Evolutionary conservation across 2,113 vertebrate species (phyloP), one percentile per base, ranked within the genome.

Genomic region (Pristiophorus japonicus): DNA sequence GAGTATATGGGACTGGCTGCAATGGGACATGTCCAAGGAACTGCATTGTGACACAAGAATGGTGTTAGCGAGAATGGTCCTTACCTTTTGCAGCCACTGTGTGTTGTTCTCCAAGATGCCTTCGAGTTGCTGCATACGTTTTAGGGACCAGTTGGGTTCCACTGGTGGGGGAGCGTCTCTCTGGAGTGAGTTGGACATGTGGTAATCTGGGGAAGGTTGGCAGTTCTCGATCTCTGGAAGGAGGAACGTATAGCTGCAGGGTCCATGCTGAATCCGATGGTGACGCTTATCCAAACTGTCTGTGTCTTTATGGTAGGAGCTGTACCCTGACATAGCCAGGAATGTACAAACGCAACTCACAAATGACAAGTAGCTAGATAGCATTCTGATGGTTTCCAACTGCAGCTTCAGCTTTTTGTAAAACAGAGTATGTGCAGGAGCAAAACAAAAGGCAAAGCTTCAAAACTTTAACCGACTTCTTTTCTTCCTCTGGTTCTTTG

Each of bases 51-150:
- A 63, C 10, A 75, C 47, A 65, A 24, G n/a, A 24, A 47, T 18
- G 4, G 6, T 8, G 45, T 6, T 16, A 20, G 12, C 27, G 1
- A 20, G 10, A 18, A 55, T 14, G 34, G 11, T 14, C 11, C 95
- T 96, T 97, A 98, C 98, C 98, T 98, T 98, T 95, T 97, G 98
- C 90, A 98, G 96, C 98, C 98, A 98, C 96, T 97, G 97, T 1
- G 98, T 98, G 96, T 98, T 98, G 96, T 98, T 98, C 97, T 98
- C 98, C 96, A 97, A 97, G 88, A 97, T 96, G 73, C 96, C 98
- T 96, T 98, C 97, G 95, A 98, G 97, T 91, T 96, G 97, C 90
- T 97, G 97, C 90, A 98, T 96, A 95, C 97, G 98, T 96, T 96
- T 97, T 92, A 97, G 97, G 95, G 98, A 97, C 98, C 97, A 97